These are phyloP conservation scores for Pyrochroa serraticornis DNA, from an alignment of 2,888 invertebrate species.

Conservation along the genomic window DNA sequence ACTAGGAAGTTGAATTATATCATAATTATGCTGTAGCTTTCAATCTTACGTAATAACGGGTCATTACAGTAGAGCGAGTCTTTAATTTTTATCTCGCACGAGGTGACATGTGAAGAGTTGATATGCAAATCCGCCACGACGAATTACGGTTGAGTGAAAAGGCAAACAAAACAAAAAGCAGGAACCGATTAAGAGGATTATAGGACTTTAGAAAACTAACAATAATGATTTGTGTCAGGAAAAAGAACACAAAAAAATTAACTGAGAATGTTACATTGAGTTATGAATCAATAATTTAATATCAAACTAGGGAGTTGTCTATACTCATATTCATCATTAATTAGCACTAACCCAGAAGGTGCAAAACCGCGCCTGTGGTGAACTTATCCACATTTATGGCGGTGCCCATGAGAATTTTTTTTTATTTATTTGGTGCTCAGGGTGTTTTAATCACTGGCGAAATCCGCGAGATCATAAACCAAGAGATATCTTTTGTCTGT, in stretches of 20 bases:
- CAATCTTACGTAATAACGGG: slow-evolving; percentile 28
- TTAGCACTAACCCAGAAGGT: too few relatives aligned
- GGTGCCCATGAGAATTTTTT: neutral
- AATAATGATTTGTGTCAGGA: too few relatives aligned
- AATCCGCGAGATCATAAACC: slow-evolving; percentile 39
- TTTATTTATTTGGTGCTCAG: neutral
- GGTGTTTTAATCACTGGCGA: slow-evolving; percentile 20
- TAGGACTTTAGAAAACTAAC: too few relatives aligned
- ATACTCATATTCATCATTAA: too few relatives aligned
- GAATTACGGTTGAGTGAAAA: slow-evolving; percentile 3
- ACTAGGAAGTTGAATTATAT: slow-evolving; percentile 25
- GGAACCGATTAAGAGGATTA: neutral
- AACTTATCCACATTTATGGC: too few relatives aligned
- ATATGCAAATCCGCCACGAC: slow-evolving; percentile 22
- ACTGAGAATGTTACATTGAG: too few relatives aligned
- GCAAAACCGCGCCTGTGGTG: too few relatives aligned
- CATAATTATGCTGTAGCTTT: slow-evolving; percentile 24
- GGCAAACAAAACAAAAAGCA: slow-evolving; percentile 1
- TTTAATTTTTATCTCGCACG: slow-evolving; percentile 26
- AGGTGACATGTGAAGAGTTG: slow-evolving; percentile 26
- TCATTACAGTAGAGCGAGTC: slow-evolving; percentile 16
- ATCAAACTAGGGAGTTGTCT: too few relatives aligned
- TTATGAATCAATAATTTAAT: too few relatives aligned
- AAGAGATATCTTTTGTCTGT: slow-evolving; percentile 45
- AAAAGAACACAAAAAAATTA: too few relatives aligned